Conservation (phyloP, 2,888 invertebrate genomes). For the Drosophila anomalata region DNA sequence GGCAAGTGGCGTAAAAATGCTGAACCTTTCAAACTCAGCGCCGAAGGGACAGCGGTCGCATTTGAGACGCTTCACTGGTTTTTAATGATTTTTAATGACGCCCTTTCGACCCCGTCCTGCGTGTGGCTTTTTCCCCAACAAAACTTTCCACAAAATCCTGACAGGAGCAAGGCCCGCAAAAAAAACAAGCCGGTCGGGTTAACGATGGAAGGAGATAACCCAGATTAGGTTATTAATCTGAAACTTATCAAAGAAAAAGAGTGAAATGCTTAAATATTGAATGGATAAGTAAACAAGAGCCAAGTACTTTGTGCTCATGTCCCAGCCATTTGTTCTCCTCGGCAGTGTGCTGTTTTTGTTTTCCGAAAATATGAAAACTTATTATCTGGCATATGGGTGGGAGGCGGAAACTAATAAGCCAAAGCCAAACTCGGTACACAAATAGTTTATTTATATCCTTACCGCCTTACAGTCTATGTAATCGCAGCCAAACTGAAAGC, state of each 20-base stretch:
- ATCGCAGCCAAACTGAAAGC: conserved; percentile 19
- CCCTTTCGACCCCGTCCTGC: conserved; percentile 11
- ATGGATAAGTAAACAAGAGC: not conserved
- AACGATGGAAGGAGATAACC: conserved; percentile 8
- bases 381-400: conserved; percentile 47
- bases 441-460: not conserved
- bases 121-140: not conserved
- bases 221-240: conserved; percentile 1
- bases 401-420: conserved; percentile 14
- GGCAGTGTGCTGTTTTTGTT: conserved; percentile 9
- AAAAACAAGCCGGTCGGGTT: not conserved
- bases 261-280: not conserved
- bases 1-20: conserved; percentile 30
- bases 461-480: not conserved
- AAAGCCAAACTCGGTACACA: conserved; percentile 19
- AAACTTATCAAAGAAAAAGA: conserved; percentile 43
- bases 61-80: conserved; percentile 67
- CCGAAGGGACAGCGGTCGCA: conserved; percentile 59
- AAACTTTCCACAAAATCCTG: not conserved
- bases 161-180: not conserved
- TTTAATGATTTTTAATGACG: conserved; percentile 74
- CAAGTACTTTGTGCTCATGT: conserved; percentile 5
- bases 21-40: conserved; percentile 48
- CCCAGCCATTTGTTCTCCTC: conserved; percentile 14
- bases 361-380: conserved; percentile 60